Percentiles rank a stretch among this genome's conserved stretches.
These are phyloP conservation scores for Bolborhynchus lineola DNA, from an alignment of 2,113 vertebrate species.

Conservation along the genomic window DNA sequence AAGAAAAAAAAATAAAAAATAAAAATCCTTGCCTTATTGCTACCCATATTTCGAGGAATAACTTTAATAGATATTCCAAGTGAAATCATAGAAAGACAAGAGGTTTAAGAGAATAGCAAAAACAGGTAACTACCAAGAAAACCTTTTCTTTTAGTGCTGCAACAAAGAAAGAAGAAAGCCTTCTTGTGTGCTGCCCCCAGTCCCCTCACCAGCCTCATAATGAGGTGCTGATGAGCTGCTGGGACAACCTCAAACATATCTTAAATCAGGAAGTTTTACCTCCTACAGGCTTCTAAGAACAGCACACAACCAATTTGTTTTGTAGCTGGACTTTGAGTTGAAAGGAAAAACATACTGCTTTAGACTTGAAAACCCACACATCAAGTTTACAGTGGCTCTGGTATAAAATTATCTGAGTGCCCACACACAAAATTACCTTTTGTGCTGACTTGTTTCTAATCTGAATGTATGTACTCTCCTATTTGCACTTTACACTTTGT, in stretches of 20 bases:
- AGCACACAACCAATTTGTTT: neutral
- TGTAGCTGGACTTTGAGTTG: neutral
- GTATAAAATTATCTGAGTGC: neutral
- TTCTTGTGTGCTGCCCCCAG: accelerated
- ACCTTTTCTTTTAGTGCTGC: neutral
- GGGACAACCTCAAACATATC: neutral
- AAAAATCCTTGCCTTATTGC: neutral
- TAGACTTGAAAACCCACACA: neutral
- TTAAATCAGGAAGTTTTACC: neutral
- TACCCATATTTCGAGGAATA: neutral
- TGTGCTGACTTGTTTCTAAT: neutral
- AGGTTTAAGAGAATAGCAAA: neutral
- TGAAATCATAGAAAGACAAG: neutral
- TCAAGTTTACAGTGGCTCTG: neutral
- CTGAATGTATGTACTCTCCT: neutral
- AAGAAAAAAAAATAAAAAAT: too few relatives aligned
- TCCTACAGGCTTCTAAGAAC: neutral
- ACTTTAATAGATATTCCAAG: neutral
- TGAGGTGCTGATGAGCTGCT: neutral
- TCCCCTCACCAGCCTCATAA: neutral
- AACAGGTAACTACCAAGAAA: neutral
- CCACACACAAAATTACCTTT: neutral
- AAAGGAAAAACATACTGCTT: neutral
- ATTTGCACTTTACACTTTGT: neutral
- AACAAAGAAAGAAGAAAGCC: neutral